Conservation (phyloP, 2,113 vertebrate genomes). For the Lophotis ruficrista region DNA sequence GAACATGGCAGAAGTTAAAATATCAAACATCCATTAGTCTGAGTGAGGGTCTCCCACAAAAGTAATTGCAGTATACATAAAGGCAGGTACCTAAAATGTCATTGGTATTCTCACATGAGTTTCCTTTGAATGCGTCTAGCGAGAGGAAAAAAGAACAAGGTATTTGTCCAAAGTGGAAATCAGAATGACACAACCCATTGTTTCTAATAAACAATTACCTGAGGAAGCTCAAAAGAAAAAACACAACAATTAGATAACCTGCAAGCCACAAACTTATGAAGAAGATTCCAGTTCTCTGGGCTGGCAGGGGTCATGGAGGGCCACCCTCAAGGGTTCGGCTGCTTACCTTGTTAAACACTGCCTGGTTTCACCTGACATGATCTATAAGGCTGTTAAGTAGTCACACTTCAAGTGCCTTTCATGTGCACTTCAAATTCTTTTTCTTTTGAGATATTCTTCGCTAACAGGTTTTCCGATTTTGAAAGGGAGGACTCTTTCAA, state of each 20-base stretch:
- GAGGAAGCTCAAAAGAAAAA: background rate
- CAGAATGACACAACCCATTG: background rate
- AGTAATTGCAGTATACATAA: background rate
- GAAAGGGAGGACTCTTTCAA: background rate
- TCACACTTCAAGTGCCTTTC: slow-evolving; percentile 33
- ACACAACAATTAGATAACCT: background rate
- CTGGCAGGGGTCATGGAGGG: background rate
- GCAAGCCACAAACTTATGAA: background rate
- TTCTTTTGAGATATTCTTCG: slow-evolving; percentile 28
- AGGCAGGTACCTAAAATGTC: background rate
- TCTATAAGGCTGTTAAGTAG: background rate
- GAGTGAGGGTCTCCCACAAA: background rate
- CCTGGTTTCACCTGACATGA: slow-evolving; percentile 6
- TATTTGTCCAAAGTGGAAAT: background rate
- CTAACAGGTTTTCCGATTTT: slow-evolving; percentile 29
- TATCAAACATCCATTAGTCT: background rate
- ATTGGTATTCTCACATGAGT: background rate
- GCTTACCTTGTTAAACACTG: slow-evolving; percentile 24
- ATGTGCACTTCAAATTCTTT: slow-evolving; percentile 34
- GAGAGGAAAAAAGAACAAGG: background rate
- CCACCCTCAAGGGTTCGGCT: background rate
- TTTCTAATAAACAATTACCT: background rate
- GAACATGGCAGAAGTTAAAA: background rate
- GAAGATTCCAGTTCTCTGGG: background rate
- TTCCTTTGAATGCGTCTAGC: background rate